A percentile compares a stretch with the other conserved stretches of the same genome.
phyloP scores from a whole-genome alignment of 2,113 vertebrate species.

The Paradisaea rubra region DNA sequence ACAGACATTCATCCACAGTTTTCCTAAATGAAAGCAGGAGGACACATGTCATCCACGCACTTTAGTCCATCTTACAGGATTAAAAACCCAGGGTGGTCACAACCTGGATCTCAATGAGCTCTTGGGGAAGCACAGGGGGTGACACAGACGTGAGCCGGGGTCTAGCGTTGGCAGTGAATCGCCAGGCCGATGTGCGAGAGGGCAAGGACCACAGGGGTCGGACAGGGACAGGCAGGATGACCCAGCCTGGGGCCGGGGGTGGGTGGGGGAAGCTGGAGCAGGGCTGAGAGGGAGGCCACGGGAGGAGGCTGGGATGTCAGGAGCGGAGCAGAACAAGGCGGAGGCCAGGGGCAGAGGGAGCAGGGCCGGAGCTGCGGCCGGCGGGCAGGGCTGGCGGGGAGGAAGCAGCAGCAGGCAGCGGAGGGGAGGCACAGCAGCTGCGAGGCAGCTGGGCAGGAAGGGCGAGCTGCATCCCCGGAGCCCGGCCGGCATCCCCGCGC shows the following conservation, averaged over 20 bases:
- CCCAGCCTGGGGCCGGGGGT: fast-evolving
- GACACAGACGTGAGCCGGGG: fast-evolving
- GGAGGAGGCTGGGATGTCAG: fast-evolving
- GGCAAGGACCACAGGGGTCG: fast-evolving
- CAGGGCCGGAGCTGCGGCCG: not conserved
- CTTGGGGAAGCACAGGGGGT: not conserved
- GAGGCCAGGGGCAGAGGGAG: not conserved
- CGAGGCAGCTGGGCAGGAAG: not conserved
- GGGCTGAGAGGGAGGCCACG: not conserved
- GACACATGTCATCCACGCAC: not conserved
- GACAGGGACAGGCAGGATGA: not conserved
- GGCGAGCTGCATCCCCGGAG: not conserved
- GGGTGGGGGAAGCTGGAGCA: not conserved
- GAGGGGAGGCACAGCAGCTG: not conserved
- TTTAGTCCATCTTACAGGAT: not conserved
- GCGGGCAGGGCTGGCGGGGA: not conserved
- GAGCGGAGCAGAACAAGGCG: fast-evolving
- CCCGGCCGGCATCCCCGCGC: not conserved
- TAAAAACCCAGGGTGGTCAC: not conserved
- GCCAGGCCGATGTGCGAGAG: not conserved
- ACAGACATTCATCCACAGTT: not conserved
- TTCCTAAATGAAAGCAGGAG: not conserved
- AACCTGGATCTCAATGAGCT: not conserved
- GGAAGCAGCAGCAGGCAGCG: not conserved
- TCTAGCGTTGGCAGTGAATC: fast-evolving